Conservation (phyloP, 2,888 invertebrate species). For the Drosophila barbarae region DNA sequence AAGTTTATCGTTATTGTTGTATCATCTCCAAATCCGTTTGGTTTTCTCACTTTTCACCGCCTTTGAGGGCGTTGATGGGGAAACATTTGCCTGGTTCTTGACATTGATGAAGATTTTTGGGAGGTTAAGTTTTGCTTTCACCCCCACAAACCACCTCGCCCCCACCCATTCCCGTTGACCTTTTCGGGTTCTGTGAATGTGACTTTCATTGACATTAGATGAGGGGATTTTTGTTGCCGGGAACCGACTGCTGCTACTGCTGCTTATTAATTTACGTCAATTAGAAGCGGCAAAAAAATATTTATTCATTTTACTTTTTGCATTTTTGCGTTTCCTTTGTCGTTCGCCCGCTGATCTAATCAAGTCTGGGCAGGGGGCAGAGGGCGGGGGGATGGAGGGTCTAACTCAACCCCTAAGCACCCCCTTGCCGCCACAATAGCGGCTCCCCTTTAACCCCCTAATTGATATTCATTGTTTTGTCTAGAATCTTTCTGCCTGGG, state of each 20-base stretch:
- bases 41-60: conserved; percentile 9
- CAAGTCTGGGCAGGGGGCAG: conserved; percentile 13
- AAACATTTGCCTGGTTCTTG: conserved; percentile 9
- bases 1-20: not conserved
- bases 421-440: not conserved
- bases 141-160: not conserved
- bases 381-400: not conserved
- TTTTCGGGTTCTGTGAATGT: conserved; percentile 30
- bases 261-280: conserved; percentile 49
- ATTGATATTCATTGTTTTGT: conserved; percentile 49
- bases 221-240: conserved; percentile 17
- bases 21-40: conserved; percentile 7
- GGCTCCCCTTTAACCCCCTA: conserved; percentile 22
- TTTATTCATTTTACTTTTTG: conserved; percentile 39
- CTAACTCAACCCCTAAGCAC: too few relatives aligned
- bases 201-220: conserved; percentile 42
- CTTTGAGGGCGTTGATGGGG: conserved; percentile 12
- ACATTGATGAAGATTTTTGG: conserved; percentile 27
- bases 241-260: conserved; percentile 30
- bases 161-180: conserved; percentile 22
- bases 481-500: conserved; percentile 33
- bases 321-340: conserved; percentile 17
- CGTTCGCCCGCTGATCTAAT: conserved; percentile 40
- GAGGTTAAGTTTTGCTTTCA: not conserved
- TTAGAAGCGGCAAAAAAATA: conserved; percentile 36